phyloP scores from a whole-genome alignment of 2,888 invertebrate species.

The Metallyticus violacea region DNA sequence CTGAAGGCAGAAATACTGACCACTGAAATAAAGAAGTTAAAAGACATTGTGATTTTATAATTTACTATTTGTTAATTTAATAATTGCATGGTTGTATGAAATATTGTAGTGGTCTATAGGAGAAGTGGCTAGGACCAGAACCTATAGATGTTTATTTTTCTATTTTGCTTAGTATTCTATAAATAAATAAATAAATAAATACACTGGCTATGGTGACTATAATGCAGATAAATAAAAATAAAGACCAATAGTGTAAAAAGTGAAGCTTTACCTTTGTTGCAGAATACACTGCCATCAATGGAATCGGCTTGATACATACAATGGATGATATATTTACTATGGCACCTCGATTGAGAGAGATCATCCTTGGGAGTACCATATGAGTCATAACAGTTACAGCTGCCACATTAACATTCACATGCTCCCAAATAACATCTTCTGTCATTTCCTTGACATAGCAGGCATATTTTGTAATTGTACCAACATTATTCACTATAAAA shows the following conservation, averaged over 20 bases:
- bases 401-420: not conserved
- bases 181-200: too few species aligned
- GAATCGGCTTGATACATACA: not conserved
- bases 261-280: not conserved
- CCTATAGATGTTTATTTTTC: too few species aligned
- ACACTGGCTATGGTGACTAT: too few species aligned
- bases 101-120: too few species aligned
- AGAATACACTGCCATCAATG: not conserved
- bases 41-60: too few species aligned
- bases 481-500: not conserved
- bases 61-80: too few species aligned
- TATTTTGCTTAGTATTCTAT: too few species aligned
- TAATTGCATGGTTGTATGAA: too few species aligned
- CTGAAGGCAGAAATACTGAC: too few species aligned
- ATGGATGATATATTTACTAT: not conserved
- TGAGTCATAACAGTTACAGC: not conserved
- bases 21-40: too few species aligned
- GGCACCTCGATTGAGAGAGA: not conserved
- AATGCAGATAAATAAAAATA: not conserved
- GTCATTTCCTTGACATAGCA: not conserved
- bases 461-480: not conserved
- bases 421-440: not conserved
- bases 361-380: not conserved
- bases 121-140: too few species aligned
- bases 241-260: not conserved